Evolutionary conservation across 1,140 invertebrate species (phyloP).

Genomic region (Papilio xuthus): DNA sequence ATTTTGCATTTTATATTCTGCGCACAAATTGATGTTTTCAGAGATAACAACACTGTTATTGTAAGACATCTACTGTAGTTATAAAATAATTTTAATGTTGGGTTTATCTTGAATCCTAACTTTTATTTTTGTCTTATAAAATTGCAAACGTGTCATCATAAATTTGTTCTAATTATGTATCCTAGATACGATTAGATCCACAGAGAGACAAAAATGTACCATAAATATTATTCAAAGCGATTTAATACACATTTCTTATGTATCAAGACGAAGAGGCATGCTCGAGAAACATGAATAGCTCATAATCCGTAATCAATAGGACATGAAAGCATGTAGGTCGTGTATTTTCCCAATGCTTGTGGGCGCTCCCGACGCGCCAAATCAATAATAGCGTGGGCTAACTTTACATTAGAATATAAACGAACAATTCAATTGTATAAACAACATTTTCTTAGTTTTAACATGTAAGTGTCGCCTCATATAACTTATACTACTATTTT

Average conservation of each 20-base stretch:
- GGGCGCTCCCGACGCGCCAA: neutral
- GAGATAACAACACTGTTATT: no score
- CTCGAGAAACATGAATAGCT: neutral
- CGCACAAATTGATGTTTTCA: no score
- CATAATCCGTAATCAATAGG: conserved; percentile 11
- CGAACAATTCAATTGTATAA: neutral
- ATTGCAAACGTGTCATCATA: no score
- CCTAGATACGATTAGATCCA: no score
- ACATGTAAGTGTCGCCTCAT: neutral
- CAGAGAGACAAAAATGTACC: neutral
- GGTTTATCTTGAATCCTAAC: no score
- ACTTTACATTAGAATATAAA: neutral
- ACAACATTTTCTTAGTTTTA: neutral
- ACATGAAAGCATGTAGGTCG: neutral
- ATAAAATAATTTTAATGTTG: no score
- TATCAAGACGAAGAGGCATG: neutral
- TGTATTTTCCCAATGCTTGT: neutral
- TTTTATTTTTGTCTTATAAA: no score
- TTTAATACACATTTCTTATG: neutral
- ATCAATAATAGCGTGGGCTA: neutral
- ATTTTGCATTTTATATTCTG: neutral
- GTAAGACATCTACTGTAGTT: no score
- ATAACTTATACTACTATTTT: neutral
- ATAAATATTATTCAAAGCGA: neutral
- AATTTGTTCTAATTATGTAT: no score